Evolutionary conservation across 2,888 invertebrate species (phyloP).

Genomic region (Drosophila macrospina): DNA sequence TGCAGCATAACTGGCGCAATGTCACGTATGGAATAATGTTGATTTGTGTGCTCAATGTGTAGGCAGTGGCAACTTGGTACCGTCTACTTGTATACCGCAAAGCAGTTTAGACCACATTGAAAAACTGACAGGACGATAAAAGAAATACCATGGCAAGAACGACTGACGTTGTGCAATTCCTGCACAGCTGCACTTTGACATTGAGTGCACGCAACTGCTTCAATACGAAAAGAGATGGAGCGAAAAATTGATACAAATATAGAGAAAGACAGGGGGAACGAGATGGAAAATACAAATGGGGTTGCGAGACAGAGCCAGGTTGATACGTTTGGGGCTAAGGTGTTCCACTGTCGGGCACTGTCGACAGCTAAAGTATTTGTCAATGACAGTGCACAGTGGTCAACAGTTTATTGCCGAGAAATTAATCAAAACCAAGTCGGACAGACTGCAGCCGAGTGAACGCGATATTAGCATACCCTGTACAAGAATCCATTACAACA

Average conservation of each 20-base stretch:
- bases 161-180: slow-evolving; percentile 28
- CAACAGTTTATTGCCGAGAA: background rate
- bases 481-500: no score
- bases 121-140: slow-evolving; percentile 35
- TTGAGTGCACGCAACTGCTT: slow-evolving; percentile 22
- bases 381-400: slow-evolving; percentile 42
- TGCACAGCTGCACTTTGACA: slow-evolving; percentile 41
- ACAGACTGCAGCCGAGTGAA: no score
- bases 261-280: background rate
- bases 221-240: background rate
- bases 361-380: slow-evolving; percentile 49
- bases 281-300: background rate
- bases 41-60: slow-evolving; percentile 46
- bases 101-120: slow-evolving; percentile 44
- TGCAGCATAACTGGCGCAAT: slow-evolving; percentile 37
- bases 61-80: slow-evolving; percentile 18
- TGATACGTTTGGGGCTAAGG: slow-evolving; percentile 22
- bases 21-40: slow-evolving; percentile 58
- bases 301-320: background rate
- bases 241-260: background rate
- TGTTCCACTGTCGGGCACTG: slow-evolving; percentile 40
- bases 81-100: slow-evolving; percentile 21
- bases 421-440: background rate
- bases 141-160: slow-evolving; percentile 46
- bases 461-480: no score